A percentile compares a stretch with the other conserved stretches of the same genome.
Evolutionary conservation across 1,140 invertebrate genomes (phyloP).

Genomic region (Brachionus rotundiformis): DNA sequence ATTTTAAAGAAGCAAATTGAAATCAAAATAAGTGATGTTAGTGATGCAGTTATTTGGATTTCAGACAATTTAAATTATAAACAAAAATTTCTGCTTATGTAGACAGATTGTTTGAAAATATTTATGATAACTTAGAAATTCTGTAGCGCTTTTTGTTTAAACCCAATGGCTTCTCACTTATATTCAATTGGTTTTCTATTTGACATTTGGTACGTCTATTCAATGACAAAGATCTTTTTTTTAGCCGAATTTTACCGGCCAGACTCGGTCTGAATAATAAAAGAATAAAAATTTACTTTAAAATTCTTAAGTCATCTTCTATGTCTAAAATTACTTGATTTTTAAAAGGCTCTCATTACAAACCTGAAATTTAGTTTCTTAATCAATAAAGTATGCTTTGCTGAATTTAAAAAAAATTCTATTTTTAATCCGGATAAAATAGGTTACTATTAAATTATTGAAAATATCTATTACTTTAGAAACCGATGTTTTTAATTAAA

Average conservation of each 20-base stretch:
- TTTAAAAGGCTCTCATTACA: neutral
- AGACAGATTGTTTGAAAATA: constrained; percentile 30
- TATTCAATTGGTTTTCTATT: neutral
- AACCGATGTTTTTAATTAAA: constrained; percentile 17
- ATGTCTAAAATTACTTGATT: neutral
- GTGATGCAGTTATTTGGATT: constrained; percentile 18
- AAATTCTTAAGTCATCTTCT: constrained; percentile 14
- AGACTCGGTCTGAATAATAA: neutral
- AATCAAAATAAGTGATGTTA: neutral
- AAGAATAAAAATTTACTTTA: constrained; percentile 17
- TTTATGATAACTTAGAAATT: constrained; percentile 30
- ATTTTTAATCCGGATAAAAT: neutral
- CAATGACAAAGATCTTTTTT: constrained; percentile 17
- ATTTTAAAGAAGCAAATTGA: neutral
- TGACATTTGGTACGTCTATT: constrained; percentile 21
- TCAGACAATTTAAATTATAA: constrained; percentile 12
- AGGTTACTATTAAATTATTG: neutral
- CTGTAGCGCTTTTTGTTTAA: constrained; percentile 23
- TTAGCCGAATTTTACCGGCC: neutral
- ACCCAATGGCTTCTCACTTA: constrained; percentile 9
- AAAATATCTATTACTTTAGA: constrained; percentile 21
- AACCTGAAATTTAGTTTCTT: neutral
- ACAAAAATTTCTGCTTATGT: neutral
- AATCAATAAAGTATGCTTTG: neutral
- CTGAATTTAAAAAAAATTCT: neutral